A percentile compares a stretch with the other conserved stretches of the same genome.
phyloP scores from a whole-genome alignment of 2,113 vertebrate genomes.

The Trematocara variabile region DNA sequence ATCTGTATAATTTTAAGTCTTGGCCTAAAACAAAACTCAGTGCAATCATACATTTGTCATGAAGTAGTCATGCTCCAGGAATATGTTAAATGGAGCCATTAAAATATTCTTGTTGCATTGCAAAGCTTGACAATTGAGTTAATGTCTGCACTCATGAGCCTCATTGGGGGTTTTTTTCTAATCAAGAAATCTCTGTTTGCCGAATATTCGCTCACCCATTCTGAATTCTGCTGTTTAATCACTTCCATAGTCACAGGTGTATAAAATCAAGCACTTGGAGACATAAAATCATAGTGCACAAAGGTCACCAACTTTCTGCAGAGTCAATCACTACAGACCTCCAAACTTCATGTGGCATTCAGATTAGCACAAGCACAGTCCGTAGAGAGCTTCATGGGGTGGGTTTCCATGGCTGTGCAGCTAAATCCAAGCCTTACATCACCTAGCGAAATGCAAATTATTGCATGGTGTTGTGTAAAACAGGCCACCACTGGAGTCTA shows the following conservation, averaged over 20 bases:
- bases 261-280: not conserved
- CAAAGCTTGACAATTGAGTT: not conserved
- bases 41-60: not conserved
- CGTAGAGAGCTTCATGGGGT: not conserved
- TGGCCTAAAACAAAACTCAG: not conserved
- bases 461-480: not conserved
- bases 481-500: not conserved
- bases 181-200: not conserved
- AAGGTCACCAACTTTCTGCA: not conserved
- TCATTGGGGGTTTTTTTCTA: fast-evolving
- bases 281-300: not conserved
- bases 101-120: not conserved
- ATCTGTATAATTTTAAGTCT: not conserved
- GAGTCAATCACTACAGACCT: not conserved
- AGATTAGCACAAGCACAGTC: not conserved
- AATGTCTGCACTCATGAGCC: not conserved
- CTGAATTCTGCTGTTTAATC: not conserved
- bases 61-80: not conserved
- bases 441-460: not conserved
- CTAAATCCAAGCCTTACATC: not conserved
- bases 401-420: not conserved
- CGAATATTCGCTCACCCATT: not conserved
- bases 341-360: not conserved
- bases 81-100: not conserved
- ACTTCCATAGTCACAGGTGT: not conserved